Conservation (phyloP, 1,140 invertebrate genomes). For the Thaumatotibia leucotreta region DNA sequence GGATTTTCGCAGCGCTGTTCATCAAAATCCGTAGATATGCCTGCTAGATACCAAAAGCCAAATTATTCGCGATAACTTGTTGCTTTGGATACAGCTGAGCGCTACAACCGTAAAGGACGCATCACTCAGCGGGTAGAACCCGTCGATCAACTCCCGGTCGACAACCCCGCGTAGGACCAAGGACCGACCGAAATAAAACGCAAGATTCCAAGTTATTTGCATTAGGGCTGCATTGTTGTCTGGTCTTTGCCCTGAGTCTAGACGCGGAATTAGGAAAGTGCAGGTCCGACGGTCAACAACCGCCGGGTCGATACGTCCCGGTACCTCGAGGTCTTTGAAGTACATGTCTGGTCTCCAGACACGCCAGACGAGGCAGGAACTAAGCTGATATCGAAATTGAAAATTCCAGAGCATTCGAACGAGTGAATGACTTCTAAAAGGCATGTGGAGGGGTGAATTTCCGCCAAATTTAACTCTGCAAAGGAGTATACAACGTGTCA, state of each 20-base stretch:
- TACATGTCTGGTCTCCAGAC: not conserved
- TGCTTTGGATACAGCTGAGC: too few species aligned
- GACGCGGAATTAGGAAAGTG: conserved; percentile 29
- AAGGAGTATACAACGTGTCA: not conserved
- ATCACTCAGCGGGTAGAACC: conserved; percentile 1
- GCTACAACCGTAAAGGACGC: not conserved
- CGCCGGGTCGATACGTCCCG: conserved; percentile 25
- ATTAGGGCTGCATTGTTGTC: conserved; percentile 5
- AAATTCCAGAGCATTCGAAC: not conserved
- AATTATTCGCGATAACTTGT: too few species aligned
- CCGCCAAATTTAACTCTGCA: not conserved
- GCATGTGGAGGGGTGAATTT: not conserved
- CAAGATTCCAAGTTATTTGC: conserved; percentile 9
- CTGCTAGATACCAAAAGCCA: too few species aligned
- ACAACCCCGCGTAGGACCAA: conserved; percentile 17
- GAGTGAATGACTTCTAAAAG: not conserved
- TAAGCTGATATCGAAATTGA: not conserved
- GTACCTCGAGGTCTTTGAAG: conserved; percentile 6
- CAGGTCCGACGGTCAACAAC: conserved; percentile 28
- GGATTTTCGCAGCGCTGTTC: too few species aligned
- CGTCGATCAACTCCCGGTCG: conserved; percentile 21
- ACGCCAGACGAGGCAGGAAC: not conserved
- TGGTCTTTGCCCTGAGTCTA: conserved; percentile 30
- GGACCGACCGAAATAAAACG: not conserved
- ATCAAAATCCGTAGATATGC: too few species aligned